Conservation (phyloP, 1,140 invertebrate species). For the Hylaeus anthracinus region DNA sequence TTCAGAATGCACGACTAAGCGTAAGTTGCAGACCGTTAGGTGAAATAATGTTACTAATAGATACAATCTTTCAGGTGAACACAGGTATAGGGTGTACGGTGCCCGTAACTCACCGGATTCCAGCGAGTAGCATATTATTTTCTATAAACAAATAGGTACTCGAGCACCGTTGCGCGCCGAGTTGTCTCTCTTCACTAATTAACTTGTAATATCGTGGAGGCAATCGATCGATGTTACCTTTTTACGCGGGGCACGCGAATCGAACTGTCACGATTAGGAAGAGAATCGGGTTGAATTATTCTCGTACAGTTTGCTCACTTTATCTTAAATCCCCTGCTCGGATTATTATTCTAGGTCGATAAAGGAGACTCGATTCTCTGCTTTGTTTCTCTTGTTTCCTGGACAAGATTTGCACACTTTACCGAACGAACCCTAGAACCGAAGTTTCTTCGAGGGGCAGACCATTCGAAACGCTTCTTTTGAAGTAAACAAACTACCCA, state of each 20-base stretch:
- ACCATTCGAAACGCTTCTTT: no score
- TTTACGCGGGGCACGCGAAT: neutral
- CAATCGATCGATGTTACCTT: neutral
- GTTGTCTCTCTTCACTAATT: conserved; percentile 8
- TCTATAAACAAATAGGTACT: neutral
- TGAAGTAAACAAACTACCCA: no score
- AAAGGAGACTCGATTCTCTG: no score
- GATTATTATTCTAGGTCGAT: no score
- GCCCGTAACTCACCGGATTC: neutral
- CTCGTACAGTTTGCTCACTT: no score
- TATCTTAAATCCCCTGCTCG: neutral
- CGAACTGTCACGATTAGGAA: neutral
- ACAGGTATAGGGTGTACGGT: neutral
- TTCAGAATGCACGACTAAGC: neutral
- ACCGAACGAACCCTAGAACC: no score
- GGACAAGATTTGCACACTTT: no score
- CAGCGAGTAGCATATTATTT: conserved; percentile 7
- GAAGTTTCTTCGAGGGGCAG: no score
- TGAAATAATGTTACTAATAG: neutral
- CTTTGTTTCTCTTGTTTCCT: no score
- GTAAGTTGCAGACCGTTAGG: neutral
- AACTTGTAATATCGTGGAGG: neutral
- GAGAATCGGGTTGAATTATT: neutral
- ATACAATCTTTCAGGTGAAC: neutral
- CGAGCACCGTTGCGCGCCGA: neutral